Evolutionary conservation across 2,113 vertebrate species (phyloP), one percentile per base, ranked within the genome.

Genomic region (Plestiodon gilberti): DNA sequence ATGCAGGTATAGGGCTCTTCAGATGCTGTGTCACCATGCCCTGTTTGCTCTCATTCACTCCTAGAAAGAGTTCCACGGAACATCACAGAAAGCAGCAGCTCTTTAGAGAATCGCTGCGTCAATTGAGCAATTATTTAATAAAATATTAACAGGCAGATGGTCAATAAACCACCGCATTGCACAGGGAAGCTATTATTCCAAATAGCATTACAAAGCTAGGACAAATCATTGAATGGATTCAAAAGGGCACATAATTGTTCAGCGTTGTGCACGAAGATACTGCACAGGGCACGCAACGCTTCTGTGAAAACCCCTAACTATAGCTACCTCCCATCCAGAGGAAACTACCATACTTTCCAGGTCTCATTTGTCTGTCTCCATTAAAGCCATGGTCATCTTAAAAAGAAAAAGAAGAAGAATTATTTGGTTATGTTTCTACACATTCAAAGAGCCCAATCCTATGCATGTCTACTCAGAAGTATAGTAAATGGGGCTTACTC

Each of bases 131-230:
- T 89, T 75, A 82, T 40, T 87, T 85, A 86, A 89, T 91, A 87
- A 88, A 74, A 48, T 88, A 90, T 91, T 77, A 71, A 89, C 69
- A 79, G 81, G 75, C 81, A 81, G 81, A 69, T 89, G 52, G 61
- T 90, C 87, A 92, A 59, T 91, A 88, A 86, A 81, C 82, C 59
- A 52, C 75, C 84, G 78, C 33, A 40, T 83, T 84, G 70, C 33
- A 85, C 69, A 57, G 38, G 7, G 74, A 82, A 70, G 11, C 89
- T 86, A 89, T 89, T 90, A 90, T 52, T 69, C 64, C 30, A 85
- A 83, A 84, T 4, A 86, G 84, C 75, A 89, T 76, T 84, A 59
- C 55, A 75, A 90, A 86, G 69, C 64, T 0, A 0, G 79, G 79
- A 81, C 62, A 65, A 89, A 69, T 77, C 88, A 86, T 70, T 93